Percentiles rank a stretch among this genome's conserved stretches.
Conservation (phyloP, 2,888 invertebrate genomes). For the Petrolisthes manimaculis region DNA sequence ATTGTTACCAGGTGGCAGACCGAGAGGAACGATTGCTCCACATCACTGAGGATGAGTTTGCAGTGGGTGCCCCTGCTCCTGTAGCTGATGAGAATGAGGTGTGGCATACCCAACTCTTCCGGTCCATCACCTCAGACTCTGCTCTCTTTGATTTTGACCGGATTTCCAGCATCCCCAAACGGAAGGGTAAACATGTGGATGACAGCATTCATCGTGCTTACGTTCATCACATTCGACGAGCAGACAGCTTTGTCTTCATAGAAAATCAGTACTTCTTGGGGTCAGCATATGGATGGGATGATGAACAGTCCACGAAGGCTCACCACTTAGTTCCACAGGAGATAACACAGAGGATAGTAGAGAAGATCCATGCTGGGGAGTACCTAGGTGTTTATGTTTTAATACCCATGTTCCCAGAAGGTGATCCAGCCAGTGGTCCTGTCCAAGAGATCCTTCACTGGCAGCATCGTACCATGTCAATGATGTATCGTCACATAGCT, state of each 20-base stretch:
- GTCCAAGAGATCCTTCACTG: slow-evolving; percentile 66
- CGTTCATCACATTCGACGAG: slow-evolving; percentile 65
- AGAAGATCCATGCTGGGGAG: slow-evolving; percentile 65
- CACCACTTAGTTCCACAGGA: slow-evolving; percentile 66
- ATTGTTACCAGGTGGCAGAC: slow-evolving; percentile 56
- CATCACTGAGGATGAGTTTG: slow-evolving; percentile 58
- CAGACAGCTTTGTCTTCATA: slow-evolving; percentile 65
- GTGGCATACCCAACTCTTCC: slow-evolving; percentile 65
- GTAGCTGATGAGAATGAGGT: slow-evolving; percentile 40
- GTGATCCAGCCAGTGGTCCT: slow-evolving; percentile 65
- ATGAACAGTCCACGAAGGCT: slow-evolving; percentile 64
- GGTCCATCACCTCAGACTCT: slow-evolving; percentile 64
- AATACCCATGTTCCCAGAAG: slow-evolving; percentile 66
- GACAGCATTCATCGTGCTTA: slow-evolving; percentile 65
- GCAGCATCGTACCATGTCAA: slow-evolving; percentile 66
- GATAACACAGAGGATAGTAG: slow-evolving; percentile 64
- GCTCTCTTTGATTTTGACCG: slow-evolving; percentile 61
- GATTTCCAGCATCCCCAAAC: slow-evolving; percentile 52
- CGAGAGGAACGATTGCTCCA: slow-evolving; percentile 40
- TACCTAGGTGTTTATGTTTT: slow-evolving; percentile 61
- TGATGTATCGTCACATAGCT: slow-evolving; percentile 65
- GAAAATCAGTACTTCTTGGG: slow-evolving; percentile 66
- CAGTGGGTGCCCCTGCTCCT: slow-evolving; percentile 50
- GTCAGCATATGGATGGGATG: slow-evolving; percentile 65
- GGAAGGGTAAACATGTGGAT: slow-evolving; percentile 65